Evolutionary conservation across 2,113 vertebrate species (phyloP), one percentile per base, ranked within the genome.

Genomic region (Channa argus): DNA sequence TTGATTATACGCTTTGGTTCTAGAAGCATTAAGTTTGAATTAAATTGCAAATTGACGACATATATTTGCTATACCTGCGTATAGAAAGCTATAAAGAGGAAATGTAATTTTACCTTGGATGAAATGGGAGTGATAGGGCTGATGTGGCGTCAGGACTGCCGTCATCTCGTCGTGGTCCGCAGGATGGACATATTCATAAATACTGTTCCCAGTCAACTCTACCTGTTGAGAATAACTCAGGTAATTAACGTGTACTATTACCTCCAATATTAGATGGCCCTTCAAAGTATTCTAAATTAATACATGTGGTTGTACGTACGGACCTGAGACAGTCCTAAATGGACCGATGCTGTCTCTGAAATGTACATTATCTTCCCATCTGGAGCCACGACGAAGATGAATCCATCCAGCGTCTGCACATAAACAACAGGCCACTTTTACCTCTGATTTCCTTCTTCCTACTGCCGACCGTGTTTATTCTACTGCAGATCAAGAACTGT

Each of bases 151-250:
- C 46, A 99, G 95, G 39, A 99, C 98, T 0, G 98, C 98, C 0
- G 98, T 99, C 98, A 99, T 98, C 93, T 99, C 98, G 0, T 99
- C 98, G 6, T 99, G 98, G 86, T 99, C 98, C 1, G 98, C 98
- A 0, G 98, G 98, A 77, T 99, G 98, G 81, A 99, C 97, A 74
- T 99, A 99, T 61, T 99, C 98, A 37, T 97, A 99, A 93, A 99
- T 99, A 86, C 98, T 99, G 74, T 99, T 99, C 85, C 98, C 98
- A n/a, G 98, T 99, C 94, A 99, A 94, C 92, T 99, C 98, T 96
- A 99, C 98, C 98, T 99, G 96, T 94, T 93, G 94, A 93, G 91
- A 94, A 88, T 38, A 90, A 71, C 80, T 79, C 69, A 64, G 65
- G 74, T 89, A 69, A 86, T 73, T 44, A 80, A 74, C 49, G 33